These are phyloP conservation scores for Drosophila orena DNA, from an alignment of 1,140 invertebrate genomes.

Conservation along the genomic window DNA sequence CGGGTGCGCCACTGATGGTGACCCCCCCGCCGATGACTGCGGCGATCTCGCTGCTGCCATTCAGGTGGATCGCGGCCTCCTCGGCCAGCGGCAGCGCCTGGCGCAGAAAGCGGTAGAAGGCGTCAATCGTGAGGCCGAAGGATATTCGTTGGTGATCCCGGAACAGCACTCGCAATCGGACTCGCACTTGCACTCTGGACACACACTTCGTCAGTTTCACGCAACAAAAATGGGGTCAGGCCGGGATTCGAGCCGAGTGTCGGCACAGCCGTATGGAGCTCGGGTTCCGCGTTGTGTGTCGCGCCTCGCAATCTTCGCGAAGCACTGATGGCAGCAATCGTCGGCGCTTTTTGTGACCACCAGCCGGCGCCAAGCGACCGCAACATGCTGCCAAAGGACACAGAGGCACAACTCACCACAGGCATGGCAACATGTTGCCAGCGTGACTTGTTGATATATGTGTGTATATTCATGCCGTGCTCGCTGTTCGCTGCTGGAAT, in stretches of 20 bases:
- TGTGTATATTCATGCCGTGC: too few relatives aligned
- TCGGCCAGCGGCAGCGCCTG: constrained; percentile 61
- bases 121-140: constrained; percentile 63
- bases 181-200: background rate
- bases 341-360: constrained; percentile 23
- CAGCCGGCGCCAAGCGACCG: constrained; percentile 8
- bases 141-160: background rate
- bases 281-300: constrained; percentile 39
- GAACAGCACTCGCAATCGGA: background rate
- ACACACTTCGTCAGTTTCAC: constrained; percentile 20
- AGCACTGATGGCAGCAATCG: constrained; percentile 46
- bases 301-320: constrained; percentile 61
- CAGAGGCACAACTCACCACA: constrained; percentile 50
- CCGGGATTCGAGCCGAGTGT: background rate
- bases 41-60: constrained; percentile 45
- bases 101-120: constrained; percentile 35
- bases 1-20: background rate
- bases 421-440: constrained; percentile 59
- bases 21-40: too few relatives aligned
- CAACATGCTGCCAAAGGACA: constrained; percentile 29
- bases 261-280: constrained; percentile 3
- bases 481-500: too few relatives aligned
- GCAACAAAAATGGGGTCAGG: constrained; percentile 45
- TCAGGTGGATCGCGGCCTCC: constrained; percentile 48
- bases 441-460: constrained; percentile 54